Conservation (phyloP, 2,888 invertebrate genomes). For the Smittia sp. region DNA sequence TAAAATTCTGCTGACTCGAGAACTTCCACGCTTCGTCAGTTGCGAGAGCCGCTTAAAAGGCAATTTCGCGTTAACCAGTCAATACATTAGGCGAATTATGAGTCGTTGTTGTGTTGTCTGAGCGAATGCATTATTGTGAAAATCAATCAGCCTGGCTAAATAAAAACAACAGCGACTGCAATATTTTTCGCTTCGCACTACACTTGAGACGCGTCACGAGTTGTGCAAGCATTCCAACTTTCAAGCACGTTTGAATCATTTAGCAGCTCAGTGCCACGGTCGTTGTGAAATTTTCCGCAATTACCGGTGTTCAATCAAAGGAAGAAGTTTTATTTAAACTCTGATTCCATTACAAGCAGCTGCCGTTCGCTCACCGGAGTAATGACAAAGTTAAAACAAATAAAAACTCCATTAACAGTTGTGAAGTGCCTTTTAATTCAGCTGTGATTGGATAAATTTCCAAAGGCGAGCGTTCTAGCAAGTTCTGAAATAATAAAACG, state of each 20-base stretch:
- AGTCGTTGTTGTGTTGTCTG: no score
- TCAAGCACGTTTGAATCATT: not conserved
- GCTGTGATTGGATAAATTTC: no score
- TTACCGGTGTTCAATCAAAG: not conserved
- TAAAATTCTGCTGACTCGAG: not conserved
- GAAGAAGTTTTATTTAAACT: not conserved
- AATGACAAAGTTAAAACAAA: conserved; percentile 37
- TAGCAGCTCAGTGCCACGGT: no score
- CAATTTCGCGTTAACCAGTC: not conserved
- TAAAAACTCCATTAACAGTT: conserved; percentile 32
- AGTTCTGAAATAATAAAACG: no score
- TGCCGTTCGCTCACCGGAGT: not conserved
- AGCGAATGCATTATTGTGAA: no score
- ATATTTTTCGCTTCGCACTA: not conserved
- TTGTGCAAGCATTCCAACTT: not conserved
- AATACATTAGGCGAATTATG: no score
- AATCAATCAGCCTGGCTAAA: not conserved
- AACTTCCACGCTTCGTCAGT: not conserved
- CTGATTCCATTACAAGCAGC: conserved; percentile 7
- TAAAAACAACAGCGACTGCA: not conserved
- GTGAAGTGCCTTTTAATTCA: conserved; percentile 35
- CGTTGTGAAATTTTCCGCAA: not conserved
- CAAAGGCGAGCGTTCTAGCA: no score
- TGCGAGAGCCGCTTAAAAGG: not conserved
- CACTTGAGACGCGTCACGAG: not conserved